Percentiles rank a stretch among this genome's conserved stretches.
These are phyloP conservation scores for Drosophila fuyamai DNA, from an alignment of 1,140 invertebrate species.

Conservation along the genomic window DNA sequence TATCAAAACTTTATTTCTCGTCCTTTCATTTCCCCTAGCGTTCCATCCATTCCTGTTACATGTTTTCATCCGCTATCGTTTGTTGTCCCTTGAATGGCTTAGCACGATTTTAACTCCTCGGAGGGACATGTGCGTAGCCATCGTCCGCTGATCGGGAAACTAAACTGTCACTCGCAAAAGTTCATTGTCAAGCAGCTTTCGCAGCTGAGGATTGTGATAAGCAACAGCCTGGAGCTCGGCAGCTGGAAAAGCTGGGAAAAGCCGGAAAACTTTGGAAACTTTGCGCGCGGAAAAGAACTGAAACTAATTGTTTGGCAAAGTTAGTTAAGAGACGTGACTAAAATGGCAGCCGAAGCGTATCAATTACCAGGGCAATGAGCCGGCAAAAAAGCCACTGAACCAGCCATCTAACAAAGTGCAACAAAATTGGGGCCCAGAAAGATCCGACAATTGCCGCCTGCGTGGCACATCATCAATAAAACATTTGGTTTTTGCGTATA, in stretches of 20 bases:
- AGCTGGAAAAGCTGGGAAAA: constrained; percentile 31
- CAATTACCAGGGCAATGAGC: constrained; percentile 72
- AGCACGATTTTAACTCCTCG: constrained; percentile 32
- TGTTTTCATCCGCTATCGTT: constrained; percentile 49
- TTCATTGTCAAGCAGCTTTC: constrained; percentile 40
- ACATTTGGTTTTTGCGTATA: constrained; percentile 55
- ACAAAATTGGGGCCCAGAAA: constrained; percentile 3
- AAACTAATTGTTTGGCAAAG: constrained; percentile 79
- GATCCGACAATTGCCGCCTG: constrained; percentile 46
- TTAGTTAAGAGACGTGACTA: constrained; percentile 72
- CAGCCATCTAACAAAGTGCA: constrained; percentile 23
- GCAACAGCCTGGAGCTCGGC: constrained; percentile 42
- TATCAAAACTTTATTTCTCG: constrained; percentile 2
- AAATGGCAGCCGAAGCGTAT: constrained; percentile 61
- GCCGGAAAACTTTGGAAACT: constrained; percentile 56
- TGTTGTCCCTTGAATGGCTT: constrained; percentile 35
- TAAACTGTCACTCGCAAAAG: constrained; percentile 47
- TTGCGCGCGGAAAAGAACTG: constrained; percentile 30
- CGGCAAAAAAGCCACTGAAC: constrained; percentile 56
- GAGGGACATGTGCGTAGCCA: constrained; percentile 43
- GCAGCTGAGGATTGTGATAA: constrained; percentile 45
- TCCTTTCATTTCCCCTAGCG: not conserved
- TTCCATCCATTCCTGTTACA: constrained; percentile 39
- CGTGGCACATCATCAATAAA: constrained; percentile 80
- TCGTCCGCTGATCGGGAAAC: constrained; percentile 32